A percentile compares a stretch with the other conserved stretches of the same genome.
Evolutionary conservation across 1,140 invertebrate genomes (phyloP).

Genomic region (Globodera ellingtonae): DNA sequence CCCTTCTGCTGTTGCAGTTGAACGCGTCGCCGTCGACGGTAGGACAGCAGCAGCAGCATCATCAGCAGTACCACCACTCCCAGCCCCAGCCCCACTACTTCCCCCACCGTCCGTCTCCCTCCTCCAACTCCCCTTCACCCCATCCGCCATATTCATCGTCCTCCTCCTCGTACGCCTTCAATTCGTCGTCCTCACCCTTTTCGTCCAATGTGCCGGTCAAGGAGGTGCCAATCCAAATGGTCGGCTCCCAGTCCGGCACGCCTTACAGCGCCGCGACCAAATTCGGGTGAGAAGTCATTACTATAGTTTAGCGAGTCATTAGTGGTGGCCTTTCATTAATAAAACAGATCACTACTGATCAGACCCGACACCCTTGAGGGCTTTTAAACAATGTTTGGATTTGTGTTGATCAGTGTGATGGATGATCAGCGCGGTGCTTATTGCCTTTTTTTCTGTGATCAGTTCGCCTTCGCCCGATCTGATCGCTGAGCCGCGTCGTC

Average conservation of each 20-base stretch:
- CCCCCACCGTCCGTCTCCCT: neutral
- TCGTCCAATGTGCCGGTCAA: slow-evolving; percentile 8
- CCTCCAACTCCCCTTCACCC: neutral
- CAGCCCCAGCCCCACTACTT: neutral
- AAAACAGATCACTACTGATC: too few relatives aligned
- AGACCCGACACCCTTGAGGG: too few relatives aligned
- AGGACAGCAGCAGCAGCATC: neutral
- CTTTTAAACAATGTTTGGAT: too few relatives aligned
- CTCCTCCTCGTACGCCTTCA: neutral
- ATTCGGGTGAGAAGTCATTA: neutral
- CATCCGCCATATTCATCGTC: neutral
- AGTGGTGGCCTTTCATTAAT: too few relatives aligned
- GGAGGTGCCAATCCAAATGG: slow-evolving; percentile 26
- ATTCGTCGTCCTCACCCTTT: neutral
- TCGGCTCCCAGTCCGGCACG: slow-evolving; percentile 12
- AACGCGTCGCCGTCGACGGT: neutral
- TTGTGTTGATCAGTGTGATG: too few relatives aligned
- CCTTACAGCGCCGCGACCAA: neutral
- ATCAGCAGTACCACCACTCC: neutral
- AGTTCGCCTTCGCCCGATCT: neutral
- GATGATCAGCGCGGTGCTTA: too few relatives aligned
- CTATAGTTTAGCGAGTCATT: neutral
- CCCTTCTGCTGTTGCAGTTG: neutral
- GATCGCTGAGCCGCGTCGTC: slow-evolving; percentile 21
- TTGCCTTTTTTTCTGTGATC: too few relatives aligned